Conservation (phyloP, 2,113 vertebrate species). For the Dasyprocta punctata region DNA sequence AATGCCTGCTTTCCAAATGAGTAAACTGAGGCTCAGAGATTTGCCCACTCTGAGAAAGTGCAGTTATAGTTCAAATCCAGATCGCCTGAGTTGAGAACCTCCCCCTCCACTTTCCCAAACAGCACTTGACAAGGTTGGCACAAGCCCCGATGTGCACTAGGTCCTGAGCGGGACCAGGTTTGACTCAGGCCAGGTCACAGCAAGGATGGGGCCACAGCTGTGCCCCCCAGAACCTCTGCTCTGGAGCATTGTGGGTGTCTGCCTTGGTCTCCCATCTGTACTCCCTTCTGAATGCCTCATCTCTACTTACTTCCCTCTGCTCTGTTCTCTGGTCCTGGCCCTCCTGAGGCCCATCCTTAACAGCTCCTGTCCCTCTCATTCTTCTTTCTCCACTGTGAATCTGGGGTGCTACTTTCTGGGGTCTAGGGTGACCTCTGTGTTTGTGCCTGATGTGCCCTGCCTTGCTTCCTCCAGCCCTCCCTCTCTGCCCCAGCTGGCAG, state of each 20-base stretch:
- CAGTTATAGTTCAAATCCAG: background rate
- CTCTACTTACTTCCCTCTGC: background rate
- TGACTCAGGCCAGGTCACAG: background rate
- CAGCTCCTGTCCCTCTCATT: accelerated
- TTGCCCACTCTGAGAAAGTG: background rate
- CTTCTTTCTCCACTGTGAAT: background rate
- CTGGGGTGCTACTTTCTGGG: background rate
- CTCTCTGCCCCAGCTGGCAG: background rate
- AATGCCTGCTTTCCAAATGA: background rate
- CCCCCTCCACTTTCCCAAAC: background rate
- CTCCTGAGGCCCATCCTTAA: no score
- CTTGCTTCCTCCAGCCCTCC: background rate
- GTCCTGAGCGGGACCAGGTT: background rate
- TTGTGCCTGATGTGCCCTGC: background rate
- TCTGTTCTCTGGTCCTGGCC: background rate
- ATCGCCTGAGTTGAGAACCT: background rate
- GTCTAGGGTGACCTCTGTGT: background rate
- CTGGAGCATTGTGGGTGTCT: background rate
- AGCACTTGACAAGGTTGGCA: background rate
- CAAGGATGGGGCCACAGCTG: background rate
- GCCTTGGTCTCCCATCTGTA: background rate
- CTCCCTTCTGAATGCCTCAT: background rate
- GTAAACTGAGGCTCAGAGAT: background rate
- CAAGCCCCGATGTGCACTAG: background rate
- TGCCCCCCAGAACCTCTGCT: background rate